Evolutionary conservation across 2,113 vertebrate species (phyloP), one percentile per base, ranked within the genome.

Genomic region (Osmerus eperlanus): DNA sequence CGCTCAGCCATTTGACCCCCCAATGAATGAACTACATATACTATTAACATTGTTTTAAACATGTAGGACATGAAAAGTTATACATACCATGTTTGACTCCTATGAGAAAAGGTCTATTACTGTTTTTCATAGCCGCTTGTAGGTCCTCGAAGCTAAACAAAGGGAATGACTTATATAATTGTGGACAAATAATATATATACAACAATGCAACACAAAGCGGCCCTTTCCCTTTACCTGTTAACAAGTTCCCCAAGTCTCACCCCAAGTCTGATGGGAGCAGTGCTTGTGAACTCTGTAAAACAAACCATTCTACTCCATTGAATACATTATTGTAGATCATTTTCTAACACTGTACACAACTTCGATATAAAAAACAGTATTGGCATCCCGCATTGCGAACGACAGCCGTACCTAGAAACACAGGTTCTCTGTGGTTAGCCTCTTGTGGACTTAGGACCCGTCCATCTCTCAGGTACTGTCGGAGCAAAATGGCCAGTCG

Each of bases 361-460:
- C 14, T 53, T 9, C 9, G 18, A 67, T 3, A 29, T 13, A 14
- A 54, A 68, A 4, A 16, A 4, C 47, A 15, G 64, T n/a, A 65
- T 41, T 47, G 7, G 21, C 19, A 53, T 74, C 67, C 18, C 15
- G 23, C 28, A 15, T 59, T 59, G 4, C 0, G 32, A 36, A 4
- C 1, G 12, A 18, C 23, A 14, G 15, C 12, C 74, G 72, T 78
- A 95, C 95, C 93, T 29, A 91, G 84, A 78, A 95, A 90, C 1
- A 96, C 89, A 0, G 95, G 93, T 72, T 96, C 95, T 83, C 81
- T 88, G 19, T 52, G 85, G 85, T 96, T 96, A 76, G 92, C 92
- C 52, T 91, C 81, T 0, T 29, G 51, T 2, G 93, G 94, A 69
- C 68, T 82, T 18, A 93, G 88, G 15, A 95, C 73, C 18, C n/a